A percentile compares a stretch with the other conserved stretches of the same genome.
These are phyloP conservation scores for Lepidonotus clava DNA, from an alignment of 2,888 invertebrate genomes.

Conservation along the genomic window DNA sequence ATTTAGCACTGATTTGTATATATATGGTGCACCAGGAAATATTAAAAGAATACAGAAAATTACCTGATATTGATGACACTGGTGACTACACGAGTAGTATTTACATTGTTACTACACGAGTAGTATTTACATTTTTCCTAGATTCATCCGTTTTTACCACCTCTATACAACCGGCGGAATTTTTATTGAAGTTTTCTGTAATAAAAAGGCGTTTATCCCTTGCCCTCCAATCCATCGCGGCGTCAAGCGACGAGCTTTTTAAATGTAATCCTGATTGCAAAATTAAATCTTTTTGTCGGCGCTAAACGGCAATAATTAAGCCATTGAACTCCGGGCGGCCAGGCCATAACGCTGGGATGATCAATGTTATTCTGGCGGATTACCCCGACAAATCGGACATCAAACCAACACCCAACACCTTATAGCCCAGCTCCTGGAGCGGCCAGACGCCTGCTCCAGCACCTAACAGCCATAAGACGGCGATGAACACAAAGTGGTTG, in stretches of 20 bases:
- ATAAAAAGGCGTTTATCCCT: neutral
- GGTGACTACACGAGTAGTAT: no score
- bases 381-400: neutral
- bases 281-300: neutral
- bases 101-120: no score
- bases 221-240: neutral
- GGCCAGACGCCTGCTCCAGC: neutral
- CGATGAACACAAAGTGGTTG: constrained; percentile 18
- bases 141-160: no score
- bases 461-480: neutral
- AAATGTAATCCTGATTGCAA: neutral
- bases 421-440: neutral
- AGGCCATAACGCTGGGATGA: neutral
- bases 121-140: no score
- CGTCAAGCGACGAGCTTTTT: neutral
- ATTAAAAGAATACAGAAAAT: no score
- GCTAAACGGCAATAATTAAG: neutral
- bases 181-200: no score
- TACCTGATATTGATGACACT: no score
- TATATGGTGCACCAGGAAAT: no score
- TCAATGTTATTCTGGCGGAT: neutral
- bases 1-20: no score
- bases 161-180: no score
- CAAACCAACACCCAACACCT: neutral
- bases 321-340: neutral